phyloP scores from a whole-genome alignment of 2,113 vertebrate species.

The Macrotus californicus region DNA sequence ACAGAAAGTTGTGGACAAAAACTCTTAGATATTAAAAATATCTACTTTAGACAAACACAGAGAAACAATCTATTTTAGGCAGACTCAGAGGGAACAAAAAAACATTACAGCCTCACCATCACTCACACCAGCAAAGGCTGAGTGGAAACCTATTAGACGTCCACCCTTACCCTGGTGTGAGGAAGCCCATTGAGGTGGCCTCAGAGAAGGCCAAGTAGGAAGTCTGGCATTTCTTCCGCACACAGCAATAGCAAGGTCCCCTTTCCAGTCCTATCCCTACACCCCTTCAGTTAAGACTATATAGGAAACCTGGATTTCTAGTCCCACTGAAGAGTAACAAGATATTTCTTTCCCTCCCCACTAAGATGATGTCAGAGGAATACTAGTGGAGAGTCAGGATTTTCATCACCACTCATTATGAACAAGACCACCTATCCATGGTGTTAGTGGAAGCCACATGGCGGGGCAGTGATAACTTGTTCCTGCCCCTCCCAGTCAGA shows the following conservation, averaged over 20 bases:
- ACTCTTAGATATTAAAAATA: not conserved
- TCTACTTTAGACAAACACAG: not conserved
- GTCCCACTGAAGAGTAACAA: not conserved
- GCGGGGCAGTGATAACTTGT: not conserved
- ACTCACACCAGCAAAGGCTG: not conserved
- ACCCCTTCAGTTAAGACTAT: not conserved
- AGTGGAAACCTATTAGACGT: not conserved
- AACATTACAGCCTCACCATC: not conserved
- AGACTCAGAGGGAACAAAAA: not conserved
- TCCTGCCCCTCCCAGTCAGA: not conserved
- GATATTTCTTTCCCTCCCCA: fast-evolving
- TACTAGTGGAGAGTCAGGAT: not conserved
- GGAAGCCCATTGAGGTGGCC: fast-evolving
- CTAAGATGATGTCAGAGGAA: not conserved
- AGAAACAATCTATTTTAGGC: not conserved
- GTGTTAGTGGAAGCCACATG: not conserved
- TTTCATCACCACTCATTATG: not conserved
- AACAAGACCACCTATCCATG: not conserved
- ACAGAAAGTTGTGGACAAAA: not conserved
- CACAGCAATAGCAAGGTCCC: not conserved
- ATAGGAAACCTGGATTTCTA: not conserved
- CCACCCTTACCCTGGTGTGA: not conserved
- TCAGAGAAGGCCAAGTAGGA: not conserved
- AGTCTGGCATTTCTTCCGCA: not conserved
- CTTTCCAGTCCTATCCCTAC: not conserved